These are phyloP conservation scores for Crotalus viridis DNA, from an alignment of 2,113 vertebrate genomes.

Conservation along the genomic window DNA sequence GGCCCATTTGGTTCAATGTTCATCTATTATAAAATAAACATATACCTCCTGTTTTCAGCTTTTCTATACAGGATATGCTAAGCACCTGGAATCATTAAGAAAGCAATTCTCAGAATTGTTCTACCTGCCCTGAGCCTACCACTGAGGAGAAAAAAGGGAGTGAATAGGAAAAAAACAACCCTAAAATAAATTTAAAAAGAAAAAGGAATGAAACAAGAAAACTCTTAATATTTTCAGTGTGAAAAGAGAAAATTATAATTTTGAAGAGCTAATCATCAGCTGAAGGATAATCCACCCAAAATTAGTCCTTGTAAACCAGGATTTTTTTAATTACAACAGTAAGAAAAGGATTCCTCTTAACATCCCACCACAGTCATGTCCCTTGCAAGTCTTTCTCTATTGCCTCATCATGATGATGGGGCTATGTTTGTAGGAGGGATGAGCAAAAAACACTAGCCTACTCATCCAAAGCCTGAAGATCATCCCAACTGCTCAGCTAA, in stretches of 20 bases:
- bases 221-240: not conserved
- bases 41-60: not conserved
- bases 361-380: not conserved
- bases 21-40: not conserved
- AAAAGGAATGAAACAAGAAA: not conserved
- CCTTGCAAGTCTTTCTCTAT: not conserved
- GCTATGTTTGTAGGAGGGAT: not conserved
- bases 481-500: not conserved
- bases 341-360: not conserved
- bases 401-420: not conserved
- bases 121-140: not conserved
- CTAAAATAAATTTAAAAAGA: not conserved
- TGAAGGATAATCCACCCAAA: not conserved
- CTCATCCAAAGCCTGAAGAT: not conserved
- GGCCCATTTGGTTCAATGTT: not conserved
- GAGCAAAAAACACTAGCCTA: not conserved
- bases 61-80: not conserved
- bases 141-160: not conserved
- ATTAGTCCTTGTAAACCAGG: not conserved
- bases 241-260: not conserved
- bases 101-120: not conserved
- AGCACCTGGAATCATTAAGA: not conserved
- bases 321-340: not conserved
- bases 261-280: not conserved
- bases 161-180: not conserved